phyloP scores from a whole-genome alignment of 2,113 vertebrate species.

The human (Homo sapiens) region DNA sequence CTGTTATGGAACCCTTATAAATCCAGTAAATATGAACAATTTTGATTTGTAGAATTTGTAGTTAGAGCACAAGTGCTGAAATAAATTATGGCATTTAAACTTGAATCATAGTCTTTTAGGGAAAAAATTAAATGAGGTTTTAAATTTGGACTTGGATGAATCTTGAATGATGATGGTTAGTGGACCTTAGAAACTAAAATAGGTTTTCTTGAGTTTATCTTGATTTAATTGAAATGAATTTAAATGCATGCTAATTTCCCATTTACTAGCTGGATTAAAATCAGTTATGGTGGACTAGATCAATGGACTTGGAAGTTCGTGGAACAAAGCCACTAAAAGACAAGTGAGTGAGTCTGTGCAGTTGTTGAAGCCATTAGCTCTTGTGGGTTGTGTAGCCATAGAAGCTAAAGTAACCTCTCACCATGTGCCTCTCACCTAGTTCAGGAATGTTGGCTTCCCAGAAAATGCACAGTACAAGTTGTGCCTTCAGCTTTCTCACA shows the following conservation, averaged over 20 bases:
- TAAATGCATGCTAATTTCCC: conserved; percentile 43
- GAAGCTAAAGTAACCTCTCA: not conserved
- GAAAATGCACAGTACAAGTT: conserved; percentile 19
- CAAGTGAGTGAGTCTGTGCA: not conserved
- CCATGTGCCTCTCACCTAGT: not conserved
- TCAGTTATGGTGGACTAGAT: not conserved
- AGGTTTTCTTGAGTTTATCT: conserved; percentile 38
- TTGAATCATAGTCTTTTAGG: conserved; percentile 2
- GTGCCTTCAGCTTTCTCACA: not conserved
- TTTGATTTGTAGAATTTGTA: conserved; percentile 46
- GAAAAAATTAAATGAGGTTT: conserved; percentile 14
- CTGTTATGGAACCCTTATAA: not conserved
- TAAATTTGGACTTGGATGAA: conserved; percentile 22
- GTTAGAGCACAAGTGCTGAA: not conserved
- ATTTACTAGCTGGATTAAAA: conserved; percentile 33
- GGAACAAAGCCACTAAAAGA: not conserved
- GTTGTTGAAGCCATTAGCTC: not conserved
- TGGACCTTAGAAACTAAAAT: not conserved
- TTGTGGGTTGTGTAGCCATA: not conserved
- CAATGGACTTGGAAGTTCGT: not conserved
- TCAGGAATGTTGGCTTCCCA: conserved; percentile 7
- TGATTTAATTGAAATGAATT: conserved; percentile 50
- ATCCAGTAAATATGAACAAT: not conserved
- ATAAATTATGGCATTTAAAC: conserved; percentile 25
- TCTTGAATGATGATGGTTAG: not conserved